phyloP scores from a whole-genome alignment of 2,888 invertebrate species.

The Drosophila atroscutellata region DNA sequence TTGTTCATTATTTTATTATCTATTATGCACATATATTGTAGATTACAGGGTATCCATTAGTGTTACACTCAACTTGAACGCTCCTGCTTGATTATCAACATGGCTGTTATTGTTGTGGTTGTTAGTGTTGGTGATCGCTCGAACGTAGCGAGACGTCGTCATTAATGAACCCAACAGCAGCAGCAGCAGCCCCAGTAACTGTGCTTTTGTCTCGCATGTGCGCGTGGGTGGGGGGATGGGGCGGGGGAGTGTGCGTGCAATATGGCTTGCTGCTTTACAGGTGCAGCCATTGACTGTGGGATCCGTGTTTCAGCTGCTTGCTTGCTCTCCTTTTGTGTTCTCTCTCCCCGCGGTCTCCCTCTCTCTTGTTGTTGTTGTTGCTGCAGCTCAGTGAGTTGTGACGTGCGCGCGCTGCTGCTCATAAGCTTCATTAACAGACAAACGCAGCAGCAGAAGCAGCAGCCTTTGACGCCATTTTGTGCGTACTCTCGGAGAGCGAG shows the following conservation, averaged over 20 bases:
- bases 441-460: conserved; percentile 35
- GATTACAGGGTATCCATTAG: conserved; percentile 7
- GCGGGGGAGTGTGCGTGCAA: conserved; percentile 31
- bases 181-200: conserved; percentile 64
- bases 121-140: conserved; percentile 68
- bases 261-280: conserved; percentile 71
- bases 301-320: conserved; percentile 25
- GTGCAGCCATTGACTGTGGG: conserved; percentile 74
- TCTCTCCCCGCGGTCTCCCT: conserved; percentile 17
- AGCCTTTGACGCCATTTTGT: conserved; percentile 60
- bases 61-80: not conserved
- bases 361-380: conserved; percentile 53
- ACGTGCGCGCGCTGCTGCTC: conserved; percentile 71
- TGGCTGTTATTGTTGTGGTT: conserved; percentile 39
- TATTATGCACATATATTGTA: not conserved
- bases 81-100: conserved; percentile 2
- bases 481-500: not conserved
- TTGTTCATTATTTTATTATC: not conserved
- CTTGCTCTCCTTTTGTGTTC: conserved; percentile 68
- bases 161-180: conserved; percentile 73
- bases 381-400: conserved; percentile 78
- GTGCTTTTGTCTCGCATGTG: conserved; percentile 65
- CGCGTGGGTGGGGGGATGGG: conserved; percentile 9
- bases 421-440: conserved; percentile 77
- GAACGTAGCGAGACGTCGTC: conserved; percentile 73